Conservation (phyloP, 2,888 invertebrate species). For the Phyto melanocephala region DNA sequence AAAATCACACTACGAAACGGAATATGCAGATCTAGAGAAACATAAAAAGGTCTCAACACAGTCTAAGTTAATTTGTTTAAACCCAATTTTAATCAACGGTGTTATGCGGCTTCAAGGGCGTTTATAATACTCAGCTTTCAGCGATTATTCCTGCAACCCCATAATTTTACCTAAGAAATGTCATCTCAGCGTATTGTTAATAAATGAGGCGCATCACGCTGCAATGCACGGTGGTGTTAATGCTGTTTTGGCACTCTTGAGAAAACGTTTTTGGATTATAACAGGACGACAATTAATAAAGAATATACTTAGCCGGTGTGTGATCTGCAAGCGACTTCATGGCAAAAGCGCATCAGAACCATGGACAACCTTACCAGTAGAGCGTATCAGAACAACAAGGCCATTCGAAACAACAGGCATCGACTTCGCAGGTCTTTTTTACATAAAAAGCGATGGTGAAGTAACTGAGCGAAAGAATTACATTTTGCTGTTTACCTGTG, state of each 20-base stretch:
- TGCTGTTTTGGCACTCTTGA: slow-evolving; percentile 41
- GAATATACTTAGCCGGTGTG: too few relatives aligned
- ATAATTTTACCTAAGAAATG: slow-evolving; percentile 56
- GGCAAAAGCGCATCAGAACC: too few relatives aligned
- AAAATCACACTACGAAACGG: too few relatives aligned
- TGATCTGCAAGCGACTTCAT: slow-evolving; percentile 50
- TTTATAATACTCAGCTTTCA: slow-evolving; percentile 10
- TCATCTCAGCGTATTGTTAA: slow-evolving; percentile 44
- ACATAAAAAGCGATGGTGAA: too few relatives aligned
- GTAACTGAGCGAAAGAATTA: too few relatives aligned
- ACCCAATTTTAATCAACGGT: too few relatives aligned
- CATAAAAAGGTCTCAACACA: slow-evolving; percentile 28
- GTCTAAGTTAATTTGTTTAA: slow-evolving; percentile 50
- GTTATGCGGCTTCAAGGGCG: slow-evolving; percentile 27
- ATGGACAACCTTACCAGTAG: too few relatives aligned
- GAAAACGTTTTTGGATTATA: slow-evolving; percentile 56
- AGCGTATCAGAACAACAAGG: too few relatives aligned
- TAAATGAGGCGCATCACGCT: slow-evolving; percentile 55
- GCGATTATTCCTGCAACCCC: slow-evolving; percentile 46
- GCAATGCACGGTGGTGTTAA: too few relatives aligned
- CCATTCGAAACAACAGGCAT: slow-evolving; percentile 60
- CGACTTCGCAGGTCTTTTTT: slow-evolving; percentile 57
- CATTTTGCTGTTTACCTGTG: too few relatives aligned
- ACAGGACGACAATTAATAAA: slow-evolving; percentile 52
- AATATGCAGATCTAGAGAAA: too few relatives aligned